Conservation (phyloP, 1,140 invertebrate genomes). For the Medauroidea extradentata region DNA sequence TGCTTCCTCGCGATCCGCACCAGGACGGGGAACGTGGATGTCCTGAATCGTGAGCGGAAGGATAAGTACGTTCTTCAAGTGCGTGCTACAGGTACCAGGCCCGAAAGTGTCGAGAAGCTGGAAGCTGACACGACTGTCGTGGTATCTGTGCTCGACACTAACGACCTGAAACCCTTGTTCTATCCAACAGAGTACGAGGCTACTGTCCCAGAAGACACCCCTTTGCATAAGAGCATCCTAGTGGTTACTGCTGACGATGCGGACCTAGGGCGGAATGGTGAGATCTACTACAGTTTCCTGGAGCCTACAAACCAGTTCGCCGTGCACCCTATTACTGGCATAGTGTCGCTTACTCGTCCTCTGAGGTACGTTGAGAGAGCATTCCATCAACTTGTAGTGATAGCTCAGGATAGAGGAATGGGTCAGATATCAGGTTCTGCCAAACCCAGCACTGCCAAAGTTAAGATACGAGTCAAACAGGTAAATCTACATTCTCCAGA, state of each 20-base stretch:
- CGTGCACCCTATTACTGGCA: constrained; percentile 86
- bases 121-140: constrained; percentile 71
- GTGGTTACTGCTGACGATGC: constrained; percentile 86
- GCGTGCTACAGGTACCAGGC: constrained; percentile 61
- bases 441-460: constrained; percentile 62
- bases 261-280: constrained; percentile 88
- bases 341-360: constrained; percentile 77
- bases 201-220: constrained; percentile 83
- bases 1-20: constrained; percentile 83
- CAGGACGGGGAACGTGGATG: constrained; percentile 74
- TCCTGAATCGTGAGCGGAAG: constrained; percentile 86
- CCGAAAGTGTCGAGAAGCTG: constrained; percentile 54
- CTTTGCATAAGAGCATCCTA: constrained; percentile 71
- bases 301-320: constrained; percentile 79
- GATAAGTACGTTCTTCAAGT: constrained; percentile 78
- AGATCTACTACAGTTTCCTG: constrained; percentile 94
- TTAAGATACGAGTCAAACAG: constrained; percentile 73
- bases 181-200: constrained; percentile 81
- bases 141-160: constrained; percentile 81
- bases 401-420: constrained; percentile 78
- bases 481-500: constrained; percentile 85
- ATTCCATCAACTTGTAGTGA: constrained; percentile 68
- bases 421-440: constrained; percentile 52
- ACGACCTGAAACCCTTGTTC: constrained; percentile 90
- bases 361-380: constrained; percentile 64